Conservation (phyloP, 2,113 vertebrate genomes). For the Eolophus roseicapilla region DNA sequence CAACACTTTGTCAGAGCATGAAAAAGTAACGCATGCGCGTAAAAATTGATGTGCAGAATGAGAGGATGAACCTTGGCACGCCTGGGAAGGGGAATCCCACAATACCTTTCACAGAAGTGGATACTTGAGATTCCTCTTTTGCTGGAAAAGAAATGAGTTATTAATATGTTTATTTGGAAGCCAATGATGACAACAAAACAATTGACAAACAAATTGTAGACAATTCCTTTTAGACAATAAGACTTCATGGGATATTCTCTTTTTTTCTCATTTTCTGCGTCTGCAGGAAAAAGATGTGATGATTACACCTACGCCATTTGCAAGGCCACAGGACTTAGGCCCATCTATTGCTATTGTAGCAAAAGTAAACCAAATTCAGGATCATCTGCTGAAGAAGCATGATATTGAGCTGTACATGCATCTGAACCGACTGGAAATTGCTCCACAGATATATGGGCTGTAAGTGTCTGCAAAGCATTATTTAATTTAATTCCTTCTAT, state of each 20-base stretch:
- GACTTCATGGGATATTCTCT: not conserved
- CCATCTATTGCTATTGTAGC: slow-evolving; percentile 96
- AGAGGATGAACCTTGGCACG: not conserved
- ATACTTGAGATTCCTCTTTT: not conserved
- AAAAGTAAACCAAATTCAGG: slow-evolving; percentile 98
- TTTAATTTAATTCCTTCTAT: not conserved
- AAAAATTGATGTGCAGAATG: not conserved
- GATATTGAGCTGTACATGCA: slow-evolving; percentile 97
- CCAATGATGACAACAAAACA: not conserved
- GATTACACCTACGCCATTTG: slow-evolving; percentile 92
- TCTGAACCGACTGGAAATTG: slow-evolving; percentile 95
- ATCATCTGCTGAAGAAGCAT: slow-evolving; percentile 95
- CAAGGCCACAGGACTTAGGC: slow-evolving; percentile 92
- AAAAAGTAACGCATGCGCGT: not conserved
- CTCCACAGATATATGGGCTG: slow-evolving; percentile 98
- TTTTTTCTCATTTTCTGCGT: not conserved
- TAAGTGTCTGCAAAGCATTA: slow-evolving; percentile 76
- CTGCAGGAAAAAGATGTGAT: slow-evolving; percentile 91
- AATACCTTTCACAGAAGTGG: not conserved
- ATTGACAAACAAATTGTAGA: not conserved
- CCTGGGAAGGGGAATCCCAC: not conserved
- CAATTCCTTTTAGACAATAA: not conserved
- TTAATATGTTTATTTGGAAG: not conserved
- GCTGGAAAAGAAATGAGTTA: not conserved
- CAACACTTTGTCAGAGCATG: slow-evolving; percentile 13